Evolutionary conservation across 2,113 vertebrate genomes (phyloP).

Genomic region (Heterochromis multidens): DNA sequence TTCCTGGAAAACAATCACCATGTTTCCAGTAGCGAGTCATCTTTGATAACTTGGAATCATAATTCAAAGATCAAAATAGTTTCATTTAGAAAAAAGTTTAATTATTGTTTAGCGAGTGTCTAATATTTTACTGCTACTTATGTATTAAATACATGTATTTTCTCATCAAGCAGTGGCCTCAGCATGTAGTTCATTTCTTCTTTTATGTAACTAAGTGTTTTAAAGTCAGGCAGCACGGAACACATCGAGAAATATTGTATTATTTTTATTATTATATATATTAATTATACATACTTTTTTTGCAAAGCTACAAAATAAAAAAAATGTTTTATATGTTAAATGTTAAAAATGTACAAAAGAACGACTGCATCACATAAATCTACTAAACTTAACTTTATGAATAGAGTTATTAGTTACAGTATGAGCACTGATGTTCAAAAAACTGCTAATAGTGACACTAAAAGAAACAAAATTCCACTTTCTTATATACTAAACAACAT

Average conservation of each 20-base stretch:
- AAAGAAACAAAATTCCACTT: not conserved
- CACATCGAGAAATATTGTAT: not conserved
- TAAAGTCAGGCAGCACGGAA: not conserved
- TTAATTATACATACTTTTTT: not conserved
- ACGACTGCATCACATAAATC: not conserved
- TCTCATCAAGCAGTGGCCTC: not conserved
- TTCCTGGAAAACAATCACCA: not conserved
- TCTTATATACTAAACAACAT: not conserved
- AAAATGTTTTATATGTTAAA: not conserved
- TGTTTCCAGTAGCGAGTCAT: not conserved
- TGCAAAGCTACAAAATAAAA: not conserved
- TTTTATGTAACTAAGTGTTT: not conserved
- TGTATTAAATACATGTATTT: not conserved
- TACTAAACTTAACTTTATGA: not conserved
- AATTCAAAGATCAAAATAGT: not conserved
- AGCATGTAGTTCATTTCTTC: not conserved
- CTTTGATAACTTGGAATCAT: not conserved
- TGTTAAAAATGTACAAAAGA: not conserved
- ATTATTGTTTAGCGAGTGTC: not conserved
- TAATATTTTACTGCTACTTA: not conserved
- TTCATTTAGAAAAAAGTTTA: not conserved
- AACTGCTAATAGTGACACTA: not conserved
- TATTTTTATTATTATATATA: not conserved
- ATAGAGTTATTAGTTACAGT: not conserved
- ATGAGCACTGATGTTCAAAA: not conserved